phyloP scores from a whole-genome alignment of 2,113 vertebrate species.

The Hystrix cristata region DNA sequence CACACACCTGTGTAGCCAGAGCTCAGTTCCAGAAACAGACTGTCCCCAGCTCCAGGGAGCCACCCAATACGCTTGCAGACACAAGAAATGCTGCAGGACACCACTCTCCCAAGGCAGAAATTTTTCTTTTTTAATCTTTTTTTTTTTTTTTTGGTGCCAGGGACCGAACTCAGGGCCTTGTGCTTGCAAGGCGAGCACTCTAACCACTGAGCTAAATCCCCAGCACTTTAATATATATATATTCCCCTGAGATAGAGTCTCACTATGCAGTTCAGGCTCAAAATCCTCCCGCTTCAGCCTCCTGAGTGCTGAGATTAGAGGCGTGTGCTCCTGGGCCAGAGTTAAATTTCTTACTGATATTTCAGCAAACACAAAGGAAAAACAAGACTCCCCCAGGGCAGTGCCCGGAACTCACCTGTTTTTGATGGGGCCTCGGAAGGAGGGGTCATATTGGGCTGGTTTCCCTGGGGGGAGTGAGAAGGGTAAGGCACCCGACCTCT shows the following conservation, averaged over 20 bases:
- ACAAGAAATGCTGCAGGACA: neutral
- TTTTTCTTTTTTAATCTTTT: neutral
- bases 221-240: neutral
- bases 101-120: neutral
- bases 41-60: neutral
- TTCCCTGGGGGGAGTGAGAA: constrained; percentile 86
- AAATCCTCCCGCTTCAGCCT: neutral
- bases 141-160: no score
- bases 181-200: no score
- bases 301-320: neutral
- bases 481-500: neutral
- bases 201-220: no score
- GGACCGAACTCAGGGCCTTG: no score
- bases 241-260: neutral
- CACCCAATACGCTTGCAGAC: neutral
- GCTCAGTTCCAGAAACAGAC: neutral
- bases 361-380: constrained; percentile 36
- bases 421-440: constrained; percentile 92
- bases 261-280: neutral
- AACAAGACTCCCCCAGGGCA: fast-evolving
- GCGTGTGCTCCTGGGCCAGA: neutral
- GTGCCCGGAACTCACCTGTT: constrained; percentile 88
- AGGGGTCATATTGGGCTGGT: constrained; percentile 88
- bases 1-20: neutral
- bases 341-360: neutral